Base-by-base conservation (phyloP, 2,888 invertebrate species). In the Drosophila recens region DNA sequence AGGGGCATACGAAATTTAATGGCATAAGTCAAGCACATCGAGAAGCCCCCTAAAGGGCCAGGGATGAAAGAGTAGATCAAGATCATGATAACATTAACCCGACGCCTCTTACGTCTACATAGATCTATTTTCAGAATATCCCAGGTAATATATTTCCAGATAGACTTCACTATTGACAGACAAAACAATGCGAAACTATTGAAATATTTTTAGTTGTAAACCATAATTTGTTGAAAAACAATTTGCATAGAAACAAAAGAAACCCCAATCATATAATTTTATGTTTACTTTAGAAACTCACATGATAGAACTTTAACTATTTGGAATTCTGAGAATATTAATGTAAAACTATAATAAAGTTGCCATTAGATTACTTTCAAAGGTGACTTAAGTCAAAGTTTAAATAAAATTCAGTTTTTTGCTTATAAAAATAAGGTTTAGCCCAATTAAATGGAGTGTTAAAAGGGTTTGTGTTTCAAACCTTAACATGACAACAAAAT, bases 31-130 rank as follows among this genome's bases (percentile, higher is more conserved):
- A 64, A 53, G 45, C 58, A 61, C 61, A 59, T 62, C 40, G 34
- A 54, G 48, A 40, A 23, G 56, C 30, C n/a, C 13, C 48, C 9
- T 23, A 79, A 79, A 85, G 79, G 82, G 88, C 86, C 86, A 87
- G 74, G 86, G 82, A 74, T 77, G 63, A 68, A 67, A 67, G 71
- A 74, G 70, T 82, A 72, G 72, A 77, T 88, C 82, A 88, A 83
- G 82, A 83, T 83, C 88, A 88, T 48, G 67, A 53, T 49, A 36
- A 20, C 36, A 48, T 20, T 42, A 45, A 58, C 33, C 23, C 57
- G 3, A 46, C n/a, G 53, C 34, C 10, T 38, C n/a, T 34, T 23
- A 6, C 36, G 17, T 34, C 9, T 23, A 30, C n/a, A 30, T 17
- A 4, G 27, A 30, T 36, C 45, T 53, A 62, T 62, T 36, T 43